Percentiles rank a stretch among this genome's conserved stretches.
Conservation (phyloP, 2,113 vertebrate genomes). For the Nothoprocta perdicaria region DNA sequence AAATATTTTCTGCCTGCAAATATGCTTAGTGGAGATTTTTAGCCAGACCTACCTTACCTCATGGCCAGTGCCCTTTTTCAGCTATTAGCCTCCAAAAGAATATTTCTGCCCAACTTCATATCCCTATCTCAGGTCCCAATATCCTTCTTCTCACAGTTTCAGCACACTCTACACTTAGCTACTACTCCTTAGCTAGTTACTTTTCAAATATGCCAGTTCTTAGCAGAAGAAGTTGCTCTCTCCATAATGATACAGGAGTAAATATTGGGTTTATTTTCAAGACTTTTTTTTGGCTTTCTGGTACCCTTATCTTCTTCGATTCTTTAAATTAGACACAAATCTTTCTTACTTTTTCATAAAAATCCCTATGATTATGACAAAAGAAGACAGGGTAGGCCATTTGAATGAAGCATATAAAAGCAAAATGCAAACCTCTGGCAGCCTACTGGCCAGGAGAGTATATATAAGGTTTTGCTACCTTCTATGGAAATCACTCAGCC, state of each 20-base stretch:
- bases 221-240: neutral
- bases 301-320: neutral
- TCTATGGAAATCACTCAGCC: slow-evolving; percentile 13
- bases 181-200: neutral
- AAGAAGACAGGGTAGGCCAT: neutral
- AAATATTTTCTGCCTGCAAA: neutral
- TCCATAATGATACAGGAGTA: neutral
- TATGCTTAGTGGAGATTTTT: neutral
- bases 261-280: neutral
- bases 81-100: neutral
- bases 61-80: neutral
- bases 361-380: neutral
- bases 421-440: neutral
- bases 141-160: neutral
- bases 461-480: neutral
- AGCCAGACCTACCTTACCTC: neutral
- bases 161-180: neutral
- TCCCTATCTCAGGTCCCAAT: neutral
- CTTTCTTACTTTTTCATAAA: neutral
- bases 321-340: neutral
- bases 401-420: neutral
- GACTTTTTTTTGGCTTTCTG: neutral
- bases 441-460: neutral
- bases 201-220: neutral
- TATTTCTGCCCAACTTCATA: neutral